Base-by-base conservation (phyloP, 1,140 invertebrate genomes). In the Pseudomyrmex dendroicus region DNA sequence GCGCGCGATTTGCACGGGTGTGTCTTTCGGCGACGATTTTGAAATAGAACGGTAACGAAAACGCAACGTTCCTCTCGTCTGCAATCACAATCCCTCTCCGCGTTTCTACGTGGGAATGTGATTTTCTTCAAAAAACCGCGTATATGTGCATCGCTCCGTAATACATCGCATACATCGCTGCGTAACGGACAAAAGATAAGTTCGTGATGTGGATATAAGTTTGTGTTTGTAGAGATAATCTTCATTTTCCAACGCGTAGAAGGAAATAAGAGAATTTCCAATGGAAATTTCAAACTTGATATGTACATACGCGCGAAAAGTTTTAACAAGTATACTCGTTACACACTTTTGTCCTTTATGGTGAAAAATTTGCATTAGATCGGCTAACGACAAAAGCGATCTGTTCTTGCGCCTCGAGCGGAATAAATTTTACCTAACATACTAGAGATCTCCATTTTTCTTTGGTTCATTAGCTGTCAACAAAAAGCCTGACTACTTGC, bases 121-220 rank as follows among this genome's bases (percentile, higher is more conserved):
- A 86, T 86, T 84, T 86, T 83, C 86, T 86, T 17, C 66, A 83
- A 86, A 86, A 84, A 35, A 76, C 80, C 57, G 67, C 54, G 66
- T 10, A 35, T 1, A 5, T 35, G 46, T 48, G 35, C 25, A 86
- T 80, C 68, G 73, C 12, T 22, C 59, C 5, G n/a, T n/a, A n/a
- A n/a, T n/a, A n/a, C n/a, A n/a, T n/a, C n/a, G 5, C 35, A 35
- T 7, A 35, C 35, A 35, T 35, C 35, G 5, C 5, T 1, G 35
- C 5, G 35, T 35, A 12, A 66, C n/a, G 8, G 48, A 25, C 44
- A 13, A 22, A 15, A 59, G 12, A n/a, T 44, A 15, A 7, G 46
- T 46, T 25, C 3, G 25, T 25, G 25, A 25, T 25, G 2, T 25
- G 2, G 25, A 25, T 25, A 25, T 20, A 25, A 20, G 20, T 35